Percentiles rank a stretch among this genome's conserved stretches.
phyloP scores from a whole-genome alignment of 2,797 vertebrate species.

The Phrynocephalus vlangalii region DNA sequence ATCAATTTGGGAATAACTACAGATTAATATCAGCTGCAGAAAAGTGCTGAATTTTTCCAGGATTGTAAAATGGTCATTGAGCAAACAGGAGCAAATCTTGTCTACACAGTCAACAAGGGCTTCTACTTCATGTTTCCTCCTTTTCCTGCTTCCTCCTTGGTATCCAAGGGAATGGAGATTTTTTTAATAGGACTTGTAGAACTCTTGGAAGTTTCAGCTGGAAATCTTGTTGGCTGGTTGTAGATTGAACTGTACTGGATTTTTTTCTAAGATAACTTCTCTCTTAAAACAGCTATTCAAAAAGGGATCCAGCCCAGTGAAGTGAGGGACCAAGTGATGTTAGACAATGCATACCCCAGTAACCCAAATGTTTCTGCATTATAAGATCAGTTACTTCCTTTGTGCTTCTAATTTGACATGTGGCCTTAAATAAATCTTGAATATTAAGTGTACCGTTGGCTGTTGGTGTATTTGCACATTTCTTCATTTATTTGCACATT shows the following conservation, averaged over 20 bases:
- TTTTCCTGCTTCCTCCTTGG: background rate
- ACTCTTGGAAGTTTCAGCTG: background rate
- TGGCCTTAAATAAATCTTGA: slow-evolving; percentile 33
- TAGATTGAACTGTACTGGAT: background rate
- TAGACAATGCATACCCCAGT: slow-evolving; percentile 45
- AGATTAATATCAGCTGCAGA: background rate
- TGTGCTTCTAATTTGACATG: slow-evolving; percentile 17
- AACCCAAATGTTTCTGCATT: slow-evolving; percentile 29
- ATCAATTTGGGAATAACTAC: background rate
- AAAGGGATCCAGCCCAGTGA: slow-evolving; percentile 43
- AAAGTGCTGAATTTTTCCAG: background rate
- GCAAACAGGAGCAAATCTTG: background rate
- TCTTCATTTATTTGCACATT: background rate
- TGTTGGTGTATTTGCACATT: slow-evolving; percentile 4
- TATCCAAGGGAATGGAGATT: background rate
- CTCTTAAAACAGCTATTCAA: slow-evolving; percentile 27
- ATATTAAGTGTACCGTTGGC: background rate
- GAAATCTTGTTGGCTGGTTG: background rate
- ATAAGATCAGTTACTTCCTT: slow-evolving; percentile 30
- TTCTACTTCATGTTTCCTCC: background rate
- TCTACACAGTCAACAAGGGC: background rate
- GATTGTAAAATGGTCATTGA: background rate
- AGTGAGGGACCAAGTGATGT: slow-evolving; percentile 31
- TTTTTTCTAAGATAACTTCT: slow-evolving; percentile 25
- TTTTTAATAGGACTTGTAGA: background rate